phyloP scores from a whole-genome alignment of 2,113 vertebrate species.

The Oenanthe oenanthe region DNA sequence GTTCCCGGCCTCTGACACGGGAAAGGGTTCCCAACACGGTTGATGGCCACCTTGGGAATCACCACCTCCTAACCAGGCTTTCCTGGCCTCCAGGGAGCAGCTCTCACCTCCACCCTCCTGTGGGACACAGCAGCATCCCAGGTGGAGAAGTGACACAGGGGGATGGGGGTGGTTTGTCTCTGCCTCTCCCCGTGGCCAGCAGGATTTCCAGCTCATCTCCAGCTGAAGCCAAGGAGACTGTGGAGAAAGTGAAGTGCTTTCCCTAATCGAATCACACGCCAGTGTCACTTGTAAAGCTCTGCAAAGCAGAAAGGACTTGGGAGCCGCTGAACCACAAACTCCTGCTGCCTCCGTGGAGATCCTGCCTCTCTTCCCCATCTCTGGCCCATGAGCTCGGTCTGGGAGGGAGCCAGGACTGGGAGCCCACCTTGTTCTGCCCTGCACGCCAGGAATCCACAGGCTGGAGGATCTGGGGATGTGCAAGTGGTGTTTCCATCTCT shows the following conservation, averaged over 20 bases:
- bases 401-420: neutral
- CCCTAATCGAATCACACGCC: conserved; percentile 68
- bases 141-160: neutral
- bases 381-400: accelerated
- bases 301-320: conserved; percentile 59
- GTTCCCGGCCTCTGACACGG: neutral
- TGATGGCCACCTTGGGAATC: neutral
- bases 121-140: neutral
- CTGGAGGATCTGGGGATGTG: neutral
- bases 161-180: neutral
- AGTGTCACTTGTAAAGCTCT: conserved; percentile 41
- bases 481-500: neutral
- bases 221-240: conserved; percentile 6
- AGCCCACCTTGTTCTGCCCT: neutral
- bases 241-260: conserved; percentile 11
- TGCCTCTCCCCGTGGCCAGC: neutral
- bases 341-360: accelerated
- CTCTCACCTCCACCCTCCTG: neutral
- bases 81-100: neutral
- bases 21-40: accelerated
- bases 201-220: neutral
- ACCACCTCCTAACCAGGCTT: neutral
- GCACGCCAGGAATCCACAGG: accelerated
- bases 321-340: conserved; percentile 49
- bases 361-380: neutral